These are phyloP conservation scores for Cyclophora albipunctata DNA, from an alignment of 2,888 invertebrate genomes.

Conservation along the genomic window DNA sequence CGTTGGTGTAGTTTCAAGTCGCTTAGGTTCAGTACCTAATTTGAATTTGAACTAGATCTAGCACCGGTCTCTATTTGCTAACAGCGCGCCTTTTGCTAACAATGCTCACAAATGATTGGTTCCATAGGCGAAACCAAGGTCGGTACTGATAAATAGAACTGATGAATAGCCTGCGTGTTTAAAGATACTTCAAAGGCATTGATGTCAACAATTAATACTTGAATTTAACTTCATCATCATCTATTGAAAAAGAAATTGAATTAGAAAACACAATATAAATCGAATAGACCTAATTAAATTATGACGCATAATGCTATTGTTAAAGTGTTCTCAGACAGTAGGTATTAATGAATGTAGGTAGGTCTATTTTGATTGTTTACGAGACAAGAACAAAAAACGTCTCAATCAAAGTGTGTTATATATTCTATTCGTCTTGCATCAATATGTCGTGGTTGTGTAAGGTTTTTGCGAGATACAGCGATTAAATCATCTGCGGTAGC, in stretches of 20 bases:
- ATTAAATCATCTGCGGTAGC: constrained; percentile 40
- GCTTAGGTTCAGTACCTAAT: no score
- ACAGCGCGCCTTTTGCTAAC: constrained; percentile 41
- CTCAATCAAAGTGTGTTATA: constrained; percentile 17
- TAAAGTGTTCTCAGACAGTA: constrained; percentile 33
- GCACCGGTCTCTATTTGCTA: constrained; percentile 22
- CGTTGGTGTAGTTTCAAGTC: no score
- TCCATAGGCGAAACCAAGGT: constrained; percentile 56
- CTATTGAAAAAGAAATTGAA: constrained; percentile 14
- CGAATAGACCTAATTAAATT: constrained; percentile 23
- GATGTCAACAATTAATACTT: constrained; percentile 39
- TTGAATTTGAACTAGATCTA: no score
- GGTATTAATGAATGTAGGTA: constrained; percentile 40
- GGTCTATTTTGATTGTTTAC: constrained; percentile 10
- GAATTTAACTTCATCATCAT: constrained; percentile 31
- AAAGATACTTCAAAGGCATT: constrained; percentile 26
- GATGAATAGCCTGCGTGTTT: constrained; percentile 39
- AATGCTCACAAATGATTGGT: constrained; percentile 45
- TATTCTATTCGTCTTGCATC: background rate
- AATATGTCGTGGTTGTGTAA: background rate
- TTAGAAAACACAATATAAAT: constrained; percentile 18
- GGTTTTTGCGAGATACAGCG: constrained; percentile 28
- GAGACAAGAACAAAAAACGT: constrained; percentile 43
- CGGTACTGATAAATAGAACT: constrained; percentile 51
- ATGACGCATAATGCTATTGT: constrained; percentile 29